These are phyloP conservation scores for Pardosa pseudoannulata DNA, from an alignment of 2,888 invertebrate genomes.

Conservation along the genomic window DNA sequence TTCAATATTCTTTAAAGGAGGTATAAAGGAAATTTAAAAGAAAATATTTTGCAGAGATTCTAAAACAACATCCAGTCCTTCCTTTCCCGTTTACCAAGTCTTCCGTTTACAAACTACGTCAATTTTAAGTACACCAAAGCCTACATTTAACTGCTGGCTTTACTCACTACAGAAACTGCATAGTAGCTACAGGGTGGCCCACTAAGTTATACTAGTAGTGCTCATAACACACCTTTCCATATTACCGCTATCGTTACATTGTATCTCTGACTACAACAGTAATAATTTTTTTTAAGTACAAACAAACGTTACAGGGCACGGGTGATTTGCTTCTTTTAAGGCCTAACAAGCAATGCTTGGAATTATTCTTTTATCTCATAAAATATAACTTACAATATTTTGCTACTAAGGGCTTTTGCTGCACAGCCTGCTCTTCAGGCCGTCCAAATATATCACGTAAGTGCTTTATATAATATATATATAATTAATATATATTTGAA, in stretches of 20 bases:
- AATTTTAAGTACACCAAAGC: conserved; percentile 36
- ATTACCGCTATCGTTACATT: conserved; percentile 35
- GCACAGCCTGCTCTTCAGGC: conserved; percentile 31
- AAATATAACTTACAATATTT: conserved; percentile 54
- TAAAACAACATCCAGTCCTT: not conserved
- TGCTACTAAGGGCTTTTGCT: conserved; percentile 52
- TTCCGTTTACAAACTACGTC: not conserved
- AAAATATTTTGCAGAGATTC: not conserved
- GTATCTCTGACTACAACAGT: conserved; percentile 42
- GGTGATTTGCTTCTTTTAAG: conserved; percentile 62
- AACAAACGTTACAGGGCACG: conserved; percentile 41
- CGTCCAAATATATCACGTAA: conserved; percentile 52
- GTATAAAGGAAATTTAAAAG: too few relatives aligned
- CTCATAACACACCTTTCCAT: conserved; percentile 31
- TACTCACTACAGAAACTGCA: conserved; percentile 49
- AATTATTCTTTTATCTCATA: conserved; percentile 45
- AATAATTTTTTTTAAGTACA: conserved; percentile 23
- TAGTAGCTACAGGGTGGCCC: conserved; percentile 56
- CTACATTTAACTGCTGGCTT: conserved; percentile 44
- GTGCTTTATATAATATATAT: conserved; percentile 20
- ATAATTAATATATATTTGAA: not conserved
- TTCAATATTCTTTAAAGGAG: too few relatives aligned
- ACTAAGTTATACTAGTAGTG: conserved; percentile 57
- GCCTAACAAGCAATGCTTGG: conserved; percentile 58
- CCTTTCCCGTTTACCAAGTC: not conserved